These are phyloP conservation scores for Gobius niger DNA, from an alignment of 2,113 vertebrate genomes.

Conservation along the genomic window DNA sequence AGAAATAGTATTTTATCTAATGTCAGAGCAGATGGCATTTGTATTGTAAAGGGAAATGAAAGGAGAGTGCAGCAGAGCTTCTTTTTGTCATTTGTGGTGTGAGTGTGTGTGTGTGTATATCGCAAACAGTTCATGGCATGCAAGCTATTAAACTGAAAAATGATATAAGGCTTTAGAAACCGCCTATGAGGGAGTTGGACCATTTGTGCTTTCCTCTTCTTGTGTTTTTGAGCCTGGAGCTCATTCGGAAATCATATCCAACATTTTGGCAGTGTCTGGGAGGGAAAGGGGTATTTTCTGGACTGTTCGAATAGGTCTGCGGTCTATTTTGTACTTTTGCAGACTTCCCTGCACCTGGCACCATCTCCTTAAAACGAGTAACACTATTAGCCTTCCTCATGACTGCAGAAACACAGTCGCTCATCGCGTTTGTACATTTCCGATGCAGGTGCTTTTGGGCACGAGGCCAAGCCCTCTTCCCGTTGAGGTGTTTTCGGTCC, in stretches of 20 bases:
- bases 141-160: conserved; percentile 47
- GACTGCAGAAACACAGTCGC: background rate
- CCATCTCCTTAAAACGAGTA: background rate
- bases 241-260: conserved; percentile 45
- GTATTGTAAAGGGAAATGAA: conserved; percentile 12
- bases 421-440: conserved; percentile 18
- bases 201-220: conserved; percentile 33
- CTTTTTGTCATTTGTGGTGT: conserved; percentile 4
- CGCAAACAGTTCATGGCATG: conserved; percentile 34
- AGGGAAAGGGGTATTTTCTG: conserved; percentile 35
- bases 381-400: conserved; percentile 9
- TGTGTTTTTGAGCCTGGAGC: conserved; percentile 40
- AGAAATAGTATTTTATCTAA: conserved; percentile 1
- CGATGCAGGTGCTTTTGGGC: conserved; percentile 22
- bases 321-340: conserved; percentile 25
- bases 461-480: conserved; percentile 39
- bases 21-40: background rate
- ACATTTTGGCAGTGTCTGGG: conserved; percentile 43
- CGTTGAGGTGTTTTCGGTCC: conserved; percentile 41
- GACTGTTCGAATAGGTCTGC: conserved; percentile 19
- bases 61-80: conserved; percentile 6
- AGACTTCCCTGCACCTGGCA: background rate
- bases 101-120: conserved; percentile 14
- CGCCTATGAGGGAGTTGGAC: conserved; percentile 41
- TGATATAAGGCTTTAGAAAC: conserved; percentile 39